Base-by-base conservation (phyloP, 2,888 invertebrate genomes). In the Spodoptera littoralis region DNA sequence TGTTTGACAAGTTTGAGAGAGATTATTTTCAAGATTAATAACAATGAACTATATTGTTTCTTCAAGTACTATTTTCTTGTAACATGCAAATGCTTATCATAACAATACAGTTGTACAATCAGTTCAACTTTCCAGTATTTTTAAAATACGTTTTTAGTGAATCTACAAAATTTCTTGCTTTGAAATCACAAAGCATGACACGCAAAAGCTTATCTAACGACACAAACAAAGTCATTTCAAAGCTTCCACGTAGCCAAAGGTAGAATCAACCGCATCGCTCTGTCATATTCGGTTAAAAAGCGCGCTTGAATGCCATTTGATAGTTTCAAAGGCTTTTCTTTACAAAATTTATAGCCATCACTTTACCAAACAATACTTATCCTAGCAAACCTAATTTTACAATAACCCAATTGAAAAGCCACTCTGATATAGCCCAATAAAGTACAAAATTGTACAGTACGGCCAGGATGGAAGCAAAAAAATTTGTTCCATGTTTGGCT, bases 271-370 rank as follows among this genome's bases (percentile, higher is more conserved):
- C 45, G 30, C 52, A 62, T 57, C 27, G 44, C 60, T 18, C 18
- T 18, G 18, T 65, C 68, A 73, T 64, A 56, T 36, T 58, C 49
- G 65, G 57, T 68, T 70, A 47, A 69, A 76, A 69, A 70, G 58
- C 57, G 30, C 60, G 58, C 63, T 68, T 64, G 60, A 79, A 68
- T 52, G 24, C 60, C 55, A 56, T 76, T 79, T 78, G 89, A 89
- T 89, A 88, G 87, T 88, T 87, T 83, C 81, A 88, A 90, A 88
- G 84, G 53, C 87, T 85, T 87, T 84, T 83, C 86, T 86, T 85
- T 89, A 89, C 36, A 8, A 36, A 8, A 91, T 91, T 92, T 91
- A 92, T 91, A 90, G 85, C 89, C 88, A 86, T 90, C 89, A 91
- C 90, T 91, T 90, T 87, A 85, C 87, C 89, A 90, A 90, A 92